phyloP scores from a whole-genome alignment of 2,113 vertebrate genomes.

The Sylvilagus bachmani region DNA sequence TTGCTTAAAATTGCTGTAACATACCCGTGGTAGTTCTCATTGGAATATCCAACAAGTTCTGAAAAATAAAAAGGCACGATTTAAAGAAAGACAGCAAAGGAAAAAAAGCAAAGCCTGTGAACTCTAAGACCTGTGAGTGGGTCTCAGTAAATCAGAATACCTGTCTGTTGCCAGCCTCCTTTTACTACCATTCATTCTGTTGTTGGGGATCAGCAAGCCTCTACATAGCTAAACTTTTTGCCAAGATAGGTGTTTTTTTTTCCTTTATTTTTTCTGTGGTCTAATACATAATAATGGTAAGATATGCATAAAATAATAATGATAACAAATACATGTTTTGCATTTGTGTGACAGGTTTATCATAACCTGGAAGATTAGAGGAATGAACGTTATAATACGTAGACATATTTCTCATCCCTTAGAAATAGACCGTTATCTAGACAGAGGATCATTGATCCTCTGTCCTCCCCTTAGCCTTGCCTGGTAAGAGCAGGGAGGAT shows the following conservation, averaged over 20 bases:
- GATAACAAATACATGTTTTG: not conserved
- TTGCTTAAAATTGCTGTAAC: not conserved
- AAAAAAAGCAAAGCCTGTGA: not conserved
- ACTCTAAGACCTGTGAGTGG: not conserved
- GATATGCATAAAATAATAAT: not conserved
- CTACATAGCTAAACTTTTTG: not conserved
- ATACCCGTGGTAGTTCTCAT: not conserved
- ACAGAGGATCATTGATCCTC: conserved; percentile 57
- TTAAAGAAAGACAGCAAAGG: not conserved
- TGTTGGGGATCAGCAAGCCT: not conserved
- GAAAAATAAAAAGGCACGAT: not conserved
- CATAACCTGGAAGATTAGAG: not conserved
- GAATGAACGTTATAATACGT: not conserved
- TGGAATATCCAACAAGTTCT: conserved; percentile 30
- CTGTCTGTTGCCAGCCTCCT: not conserved
- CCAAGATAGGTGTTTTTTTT: not conserved
- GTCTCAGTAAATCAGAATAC: conserved; percentile 1
- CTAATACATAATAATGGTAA: not conserved
- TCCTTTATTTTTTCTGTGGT: not conserved
- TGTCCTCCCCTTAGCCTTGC: not conserved
- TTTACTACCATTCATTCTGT: not conserved
- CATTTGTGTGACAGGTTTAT: not conserved
- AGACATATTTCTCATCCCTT: not conserved
- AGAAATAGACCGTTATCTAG: not conserved
- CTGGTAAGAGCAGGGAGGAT: conserved; percentile 42